phyloP scores from a whole-genome alignment of 2,797 vertebrate genomes.

The Microchirus variegatus region DNA sequence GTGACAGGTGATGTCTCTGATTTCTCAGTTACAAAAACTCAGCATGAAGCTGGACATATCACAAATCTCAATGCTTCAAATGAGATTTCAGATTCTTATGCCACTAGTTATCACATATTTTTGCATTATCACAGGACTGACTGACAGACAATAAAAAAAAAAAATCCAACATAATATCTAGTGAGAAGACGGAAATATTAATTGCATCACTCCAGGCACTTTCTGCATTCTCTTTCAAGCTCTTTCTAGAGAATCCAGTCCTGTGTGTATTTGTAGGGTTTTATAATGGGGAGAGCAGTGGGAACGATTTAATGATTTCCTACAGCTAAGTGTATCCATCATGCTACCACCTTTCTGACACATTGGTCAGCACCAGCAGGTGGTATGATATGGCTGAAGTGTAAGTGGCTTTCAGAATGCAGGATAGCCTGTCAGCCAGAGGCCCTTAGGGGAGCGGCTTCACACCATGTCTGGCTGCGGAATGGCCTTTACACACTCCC shows the following conservation, averaged over 20 bases:
- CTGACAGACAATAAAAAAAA: background rate
- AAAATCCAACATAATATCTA: background rate
- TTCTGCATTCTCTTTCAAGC: background rate
- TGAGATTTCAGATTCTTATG: too few species aligned
- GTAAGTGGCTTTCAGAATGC: conserved; percentile 79
- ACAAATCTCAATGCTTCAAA: too few species aligned
- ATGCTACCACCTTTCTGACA: conserved; percentile 59
- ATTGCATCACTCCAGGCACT: conserved; percentile 2
- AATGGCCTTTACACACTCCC: conserved; percentile 70
- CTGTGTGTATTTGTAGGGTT: conserved; percentile 11
- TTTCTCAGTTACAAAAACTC: too few species aligned
- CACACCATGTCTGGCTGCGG: conserved; percentile 64
- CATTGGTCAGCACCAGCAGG: conserved; percentile 74
- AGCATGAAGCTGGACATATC: too few species aligned
- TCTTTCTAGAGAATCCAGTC: background rate
- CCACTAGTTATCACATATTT: too few species aligned
- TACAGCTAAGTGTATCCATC: conserved; percentile 70
- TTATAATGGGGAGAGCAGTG: conserved; percentile 46
- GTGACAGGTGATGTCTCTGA: too few species aligned
- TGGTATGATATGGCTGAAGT: conserved; percentile 72
- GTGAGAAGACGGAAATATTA: background rate
- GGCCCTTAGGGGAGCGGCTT: conserved; percentile 65
- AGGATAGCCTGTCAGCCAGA: conserved; percentile 75
- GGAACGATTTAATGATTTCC: conserved; percentile 66
- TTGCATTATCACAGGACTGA: conserved; percentile 1